Conservation (phyloP, 2,797 vertebrate species). For the Tarsius wallacei region DNA sequence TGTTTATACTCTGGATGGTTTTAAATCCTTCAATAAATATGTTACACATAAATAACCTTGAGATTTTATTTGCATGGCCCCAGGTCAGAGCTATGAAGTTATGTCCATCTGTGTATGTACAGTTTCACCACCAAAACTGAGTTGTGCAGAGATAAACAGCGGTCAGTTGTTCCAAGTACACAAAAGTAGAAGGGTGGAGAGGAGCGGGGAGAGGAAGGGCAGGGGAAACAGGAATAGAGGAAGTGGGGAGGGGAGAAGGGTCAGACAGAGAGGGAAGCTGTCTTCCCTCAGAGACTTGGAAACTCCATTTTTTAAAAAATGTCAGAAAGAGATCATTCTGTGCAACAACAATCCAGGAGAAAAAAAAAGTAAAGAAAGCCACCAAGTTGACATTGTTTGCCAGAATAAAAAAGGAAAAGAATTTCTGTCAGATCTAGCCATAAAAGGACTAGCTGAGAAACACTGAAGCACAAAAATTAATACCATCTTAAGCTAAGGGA, state of each 20-base stretch:
- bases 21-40: not conserved
- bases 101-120: not conserved
- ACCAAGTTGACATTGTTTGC: not conserved
- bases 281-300: not conserved
- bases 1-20: constrained; percentile 18
- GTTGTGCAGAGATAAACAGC: not conserved
- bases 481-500: not conserved
- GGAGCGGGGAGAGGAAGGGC: not conserved
- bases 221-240: not conserved
- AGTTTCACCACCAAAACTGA: not conserved
- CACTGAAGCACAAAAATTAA: not conserved
- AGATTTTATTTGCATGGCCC: not conserved
- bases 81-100: not conserved
- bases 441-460: not conserved
- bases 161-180: not conserved
- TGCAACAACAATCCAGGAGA: not conserved
- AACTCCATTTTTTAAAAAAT: not conserved
- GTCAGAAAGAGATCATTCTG: not conserved
- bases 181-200: not conserved
- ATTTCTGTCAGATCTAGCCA: not conserved
- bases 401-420: constrained; percentile 17
- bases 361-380: not conserved
- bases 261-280: too few relatives aligned
- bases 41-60: not conserved
- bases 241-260: not conserved